Conservation (phyloP, 2,113 vertebrate species). For the Chauna torquata region DNA sequence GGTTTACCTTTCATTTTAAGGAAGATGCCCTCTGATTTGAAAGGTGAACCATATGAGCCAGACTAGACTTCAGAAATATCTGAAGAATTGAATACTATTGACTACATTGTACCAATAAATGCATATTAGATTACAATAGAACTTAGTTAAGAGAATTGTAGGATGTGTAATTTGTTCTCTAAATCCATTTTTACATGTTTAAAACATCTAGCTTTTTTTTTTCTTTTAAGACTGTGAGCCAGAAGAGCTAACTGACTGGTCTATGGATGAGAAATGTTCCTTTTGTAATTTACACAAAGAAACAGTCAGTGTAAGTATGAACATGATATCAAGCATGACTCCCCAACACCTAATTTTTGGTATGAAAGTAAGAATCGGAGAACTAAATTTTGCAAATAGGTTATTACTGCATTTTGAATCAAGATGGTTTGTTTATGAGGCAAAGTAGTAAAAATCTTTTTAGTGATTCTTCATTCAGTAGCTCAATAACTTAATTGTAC, state of each 20-base stretch:
- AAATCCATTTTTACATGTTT: constrained; percentile 62
- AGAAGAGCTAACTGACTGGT: constrained; percentile 96
- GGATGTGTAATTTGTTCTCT: constrained; percentile 11
- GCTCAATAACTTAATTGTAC: not conserved
- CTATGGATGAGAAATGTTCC: constrained; percentile 91
- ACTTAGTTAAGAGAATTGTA: not conserved
- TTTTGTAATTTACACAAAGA: constrained; percentile 97
- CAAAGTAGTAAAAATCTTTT: not conserved
- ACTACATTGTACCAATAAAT: not conserved
- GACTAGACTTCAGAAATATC: not conserved
- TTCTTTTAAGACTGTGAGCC: constrained; percentile 95
- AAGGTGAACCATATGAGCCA: not conserved
- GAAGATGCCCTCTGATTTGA: not conserved
- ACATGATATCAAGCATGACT: not conserved
- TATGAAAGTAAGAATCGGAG: not conserved
- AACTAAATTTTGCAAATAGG: not conserved
- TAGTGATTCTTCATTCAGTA: not conserved
- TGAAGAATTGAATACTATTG: not conserved
- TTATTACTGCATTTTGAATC: not conserved
- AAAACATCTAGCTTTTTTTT: constrained; percentile 56
- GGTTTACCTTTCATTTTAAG: not conserved
- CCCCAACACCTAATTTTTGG: not conserved
- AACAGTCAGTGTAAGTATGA: constrained; percentile 91
- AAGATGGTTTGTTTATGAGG: not conserved
- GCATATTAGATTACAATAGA: not conserved